These are phyloP conservation scores for Pseudomugil tenellus DNA, from an alignment of 2,797 vertebrate species.

Conservation along the genomic window DNA sequence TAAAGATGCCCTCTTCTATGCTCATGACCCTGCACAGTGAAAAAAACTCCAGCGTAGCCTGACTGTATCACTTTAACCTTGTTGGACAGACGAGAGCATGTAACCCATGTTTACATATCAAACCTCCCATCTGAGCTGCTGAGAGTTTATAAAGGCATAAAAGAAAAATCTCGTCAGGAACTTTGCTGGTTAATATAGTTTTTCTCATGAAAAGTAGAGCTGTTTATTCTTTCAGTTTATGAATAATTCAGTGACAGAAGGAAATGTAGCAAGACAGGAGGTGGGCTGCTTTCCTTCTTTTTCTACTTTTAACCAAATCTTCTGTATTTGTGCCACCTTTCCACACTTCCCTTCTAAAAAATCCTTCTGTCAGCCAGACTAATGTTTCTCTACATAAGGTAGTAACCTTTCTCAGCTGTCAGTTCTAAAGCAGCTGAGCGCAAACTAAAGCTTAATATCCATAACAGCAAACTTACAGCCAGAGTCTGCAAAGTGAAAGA, in stretches of 20 bases:
- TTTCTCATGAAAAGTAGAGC: slow-evolving; percentile 6
- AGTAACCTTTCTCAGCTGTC: slow-evolving; percentile 25
- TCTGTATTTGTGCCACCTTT: slow-evolving; percentile 30
- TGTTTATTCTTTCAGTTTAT: slow-evolving; percentile 5
- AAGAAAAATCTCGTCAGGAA: too few species aligned
- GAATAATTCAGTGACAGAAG: slow-evolving; percentile 9
- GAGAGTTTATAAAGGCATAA: slow-evolving; percentile 2
- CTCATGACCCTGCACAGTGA: not conserved
- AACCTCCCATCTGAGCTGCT: slow-evolving; percentile 11
- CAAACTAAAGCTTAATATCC: slow-evolving; percentile 9
- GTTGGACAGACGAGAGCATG: not conserved
- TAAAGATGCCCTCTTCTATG: not conserved
- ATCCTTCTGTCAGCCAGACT: slow-evolving; percentile 21
- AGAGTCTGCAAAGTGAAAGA: slow-evolving; percentile 16
- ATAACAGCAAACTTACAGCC: slow-evolving; percentile 13
- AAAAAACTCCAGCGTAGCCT: not conserved
- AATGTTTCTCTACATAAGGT: slow-evolving; percentile 18
- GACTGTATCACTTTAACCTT: not conserved
- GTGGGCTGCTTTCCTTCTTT: slow-evolving; percentile 3
- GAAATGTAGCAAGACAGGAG: slow-evolving; percentile 17
- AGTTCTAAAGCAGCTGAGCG: slow-evolving; percentile 18
- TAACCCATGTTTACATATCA: not conserved
- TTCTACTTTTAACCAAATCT: slow-evolving; percentile 30
- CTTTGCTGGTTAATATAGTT: not conserved
- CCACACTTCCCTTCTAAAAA: slow-evolving; percentile 4